phyloP scores from a whole-genome alignment of 2,888 invertebrate genomes.

The Sipha maydis region DNA sequence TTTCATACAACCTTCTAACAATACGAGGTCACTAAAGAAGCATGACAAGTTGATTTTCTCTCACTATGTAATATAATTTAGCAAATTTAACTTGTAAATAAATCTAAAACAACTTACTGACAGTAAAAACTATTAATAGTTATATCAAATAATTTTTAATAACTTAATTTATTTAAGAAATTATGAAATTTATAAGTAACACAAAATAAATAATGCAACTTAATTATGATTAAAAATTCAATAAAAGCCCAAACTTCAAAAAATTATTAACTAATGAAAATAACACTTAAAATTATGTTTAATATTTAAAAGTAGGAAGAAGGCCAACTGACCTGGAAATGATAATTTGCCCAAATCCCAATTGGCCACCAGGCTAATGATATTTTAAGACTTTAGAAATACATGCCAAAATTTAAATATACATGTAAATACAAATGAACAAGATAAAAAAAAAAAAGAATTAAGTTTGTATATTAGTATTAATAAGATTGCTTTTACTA shows the following conservation, averaged over 20 bases:
- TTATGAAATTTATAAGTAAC: background rate
- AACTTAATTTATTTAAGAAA: conserved; percentile 4
- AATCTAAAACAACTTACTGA: conserved; percentile 9
- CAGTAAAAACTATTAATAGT: conserved; percentile 2
- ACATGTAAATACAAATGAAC: background rate
- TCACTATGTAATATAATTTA: background rate
- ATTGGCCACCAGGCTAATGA: conserved; percentile 55
- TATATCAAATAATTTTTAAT: background rate
- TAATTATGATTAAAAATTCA: background rate
- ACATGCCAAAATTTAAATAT: conserved; percentile 57
- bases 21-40: conserved; percentile 57
- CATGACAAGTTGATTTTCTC: conserved; percentile 55
- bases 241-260: background rate
- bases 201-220: background rate
- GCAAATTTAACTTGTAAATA: conserved; percentile 10
- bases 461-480: background rate
- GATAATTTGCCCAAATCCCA: conserved; percentile 57
- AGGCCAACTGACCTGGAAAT: conserved; percentile 57
- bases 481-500: background rate
- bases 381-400: conserved; percentile 60
- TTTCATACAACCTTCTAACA: conserved; percentile 49
- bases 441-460: background rate
- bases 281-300: conserved; percentile 34
- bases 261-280: conserved; percentile 2
- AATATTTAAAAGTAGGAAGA: conserved; percentile 15